Conservation (phyloP, 2,888 invertebrate species). For the Arctia plantaginis region DNA sequence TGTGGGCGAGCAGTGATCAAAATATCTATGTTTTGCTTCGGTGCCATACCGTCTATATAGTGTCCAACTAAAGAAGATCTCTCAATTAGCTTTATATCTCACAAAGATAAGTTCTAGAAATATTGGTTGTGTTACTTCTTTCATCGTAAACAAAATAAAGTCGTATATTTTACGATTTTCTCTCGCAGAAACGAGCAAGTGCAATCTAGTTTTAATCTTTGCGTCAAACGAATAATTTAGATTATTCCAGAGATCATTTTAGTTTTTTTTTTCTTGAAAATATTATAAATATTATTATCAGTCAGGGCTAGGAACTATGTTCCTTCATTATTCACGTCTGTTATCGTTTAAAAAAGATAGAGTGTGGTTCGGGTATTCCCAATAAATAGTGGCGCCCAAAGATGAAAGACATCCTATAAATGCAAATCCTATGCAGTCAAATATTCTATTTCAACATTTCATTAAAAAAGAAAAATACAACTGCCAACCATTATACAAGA, state of each 20-base stretch:
- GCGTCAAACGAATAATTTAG: neutral
- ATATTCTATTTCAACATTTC: neutral
- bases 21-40: slow-evolving; percentile 39
- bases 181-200: slow-evolving; percentile 6
- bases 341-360: no score
- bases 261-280: neutral
- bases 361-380: neutral
- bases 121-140: slow-evolving; percentile 22
- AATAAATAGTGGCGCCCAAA: neutral
- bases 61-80: slow-evolving; percentile 31
- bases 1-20: slow-evolving; percentile 40
- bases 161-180: slow-evolving; percentile 33
- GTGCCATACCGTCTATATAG: slow-evolving; percentile 50
- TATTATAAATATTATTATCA: no score
- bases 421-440: no score
- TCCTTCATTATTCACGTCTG: no score
- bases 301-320: no score
- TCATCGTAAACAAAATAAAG: slow-evolving; percentile 46
- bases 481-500: neutral
- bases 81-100: neutral
- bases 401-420: neutral
- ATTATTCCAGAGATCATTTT: neutral
- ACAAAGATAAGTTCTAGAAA: slow-evolving; percentile 2
- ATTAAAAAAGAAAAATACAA: neutral
- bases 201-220: slow-evolving; percentile 8